Evolutionary conservation across 2,888 invertebrate species (phyloP).

Genomic region (Drosophila anceps): DNA sequence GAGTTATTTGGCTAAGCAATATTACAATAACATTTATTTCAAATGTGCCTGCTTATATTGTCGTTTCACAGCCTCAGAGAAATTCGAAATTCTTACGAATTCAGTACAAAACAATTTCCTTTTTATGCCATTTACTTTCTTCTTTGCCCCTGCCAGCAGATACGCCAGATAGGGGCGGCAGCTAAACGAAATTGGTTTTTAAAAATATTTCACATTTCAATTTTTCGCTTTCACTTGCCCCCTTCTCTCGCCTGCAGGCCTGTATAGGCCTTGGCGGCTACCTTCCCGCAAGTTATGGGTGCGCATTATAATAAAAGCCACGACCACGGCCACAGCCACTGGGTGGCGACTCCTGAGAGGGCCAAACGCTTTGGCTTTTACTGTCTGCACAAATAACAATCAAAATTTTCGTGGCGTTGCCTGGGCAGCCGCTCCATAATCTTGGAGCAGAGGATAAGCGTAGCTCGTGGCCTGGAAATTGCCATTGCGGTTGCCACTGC

Average conservation of each 20-base stretch:
- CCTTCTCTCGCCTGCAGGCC: conserved; percentile 3
- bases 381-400: conserved; percentile 81
- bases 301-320: conserved; percentile 74
- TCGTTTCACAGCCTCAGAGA: conserved; percentile 44
- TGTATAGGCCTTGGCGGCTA: conserved; percentile 39
- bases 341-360: conserved; percentile 36
- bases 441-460: conserved; percentile 68
- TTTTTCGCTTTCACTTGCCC: conserved; percentile 57
- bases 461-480: conserved; percentile 58
- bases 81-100: conserved; percentile 70
- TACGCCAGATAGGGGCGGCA: conserved; percentile 35
- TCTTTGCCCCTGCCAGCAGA: background rate
- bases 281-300: conserved; percentile 66
- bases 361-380: conserved; percentile 66
- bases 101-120: conserved; percentile 73
- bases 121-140: conserved; percentile 60
- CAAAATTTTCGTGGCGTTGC: conserved; percentile 66
- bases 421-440: conserved; percentile 58
- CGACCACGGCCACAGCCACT: conserved; percentile 18
- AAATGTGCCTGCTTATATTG: conserved; percentile 24
- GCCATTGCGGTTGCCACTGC: conserved; percentile 37
- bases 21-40: conserved; percentile 28
- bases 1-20: background rate
- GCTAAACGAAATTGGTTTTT: conserved; percentile 83
- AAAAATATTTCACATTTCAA: conserved; percentile 82